A percentile compares a stretch with the other conserved stretches of the same genome.
These are phyloP conservation scores for Tachina lurida DNA, from an alignment of 2,888 invertebrate genomes.

Conservation along the genomic window DNA sequence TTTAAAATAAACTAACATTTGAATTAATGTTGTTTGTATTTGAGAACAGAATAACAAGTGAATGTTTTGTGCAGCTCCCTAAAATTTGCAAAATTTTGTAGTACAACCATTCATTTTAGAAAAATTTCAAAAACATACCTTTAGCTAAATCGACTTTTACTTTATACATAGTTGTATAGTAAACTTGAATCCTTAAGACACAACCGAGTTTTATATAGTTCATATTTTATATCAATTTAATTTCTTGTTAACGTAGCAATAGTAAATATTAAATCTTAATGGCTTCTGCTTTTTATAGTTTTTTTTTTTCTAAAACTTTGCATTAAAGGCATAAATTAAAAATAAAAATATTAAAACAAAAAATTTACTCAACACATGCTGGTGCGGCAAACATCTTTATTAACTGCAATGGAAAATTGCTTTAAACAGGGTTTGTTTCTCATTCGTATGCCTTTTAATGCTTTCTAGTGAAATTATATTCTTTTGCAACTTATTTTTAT, in stretches of 20 bases:
- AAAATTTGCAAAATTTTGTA: too few relatives aligned
- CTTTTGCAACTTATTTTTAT: neutral
- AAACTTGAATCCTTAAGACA: too few relatives aligned
- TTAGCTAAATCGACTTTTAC: too few relatives aligned
- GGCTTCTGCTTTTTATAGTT: neutral
- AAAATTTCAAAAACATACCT: too few relatives aligned
- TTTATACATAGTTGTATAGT: too few relatives aligned
- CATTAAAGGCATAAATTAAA: neutral
- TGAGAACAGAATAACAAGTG: too few relatives aligned
- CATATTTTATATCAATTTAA: neutral
- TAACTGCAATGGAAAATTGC: conserved; percentile 59
- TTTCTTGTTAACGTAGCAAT: neutral
- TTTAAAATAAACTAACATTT: too few relatives aligned
- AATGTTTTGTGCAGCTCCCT: too few relatives aligned
- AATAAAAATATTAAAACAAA: conserved; percentile 3
- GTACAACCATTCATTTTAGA: too few relatives aligned
- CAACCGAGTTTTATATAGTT: too few relatives aligned
- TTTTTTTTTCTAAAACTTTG: neutral
- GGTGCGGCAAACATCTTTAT: conserved; percentile 54
- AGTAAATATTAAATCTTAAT: neutral
- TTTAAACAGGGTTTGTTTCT: conserved; percentile 33
- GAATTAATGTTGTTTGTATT: too few relatives aligned
- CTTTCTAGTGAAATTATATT: neutral
- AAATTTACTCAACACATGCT: neutral
- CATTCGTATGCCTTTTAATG: neutral